These are phyloP conservation scores for Spodoptera frugiperda DNA, from an alignment of 1,140 invertebrate species.

Conservation along the genomic window DNA sequence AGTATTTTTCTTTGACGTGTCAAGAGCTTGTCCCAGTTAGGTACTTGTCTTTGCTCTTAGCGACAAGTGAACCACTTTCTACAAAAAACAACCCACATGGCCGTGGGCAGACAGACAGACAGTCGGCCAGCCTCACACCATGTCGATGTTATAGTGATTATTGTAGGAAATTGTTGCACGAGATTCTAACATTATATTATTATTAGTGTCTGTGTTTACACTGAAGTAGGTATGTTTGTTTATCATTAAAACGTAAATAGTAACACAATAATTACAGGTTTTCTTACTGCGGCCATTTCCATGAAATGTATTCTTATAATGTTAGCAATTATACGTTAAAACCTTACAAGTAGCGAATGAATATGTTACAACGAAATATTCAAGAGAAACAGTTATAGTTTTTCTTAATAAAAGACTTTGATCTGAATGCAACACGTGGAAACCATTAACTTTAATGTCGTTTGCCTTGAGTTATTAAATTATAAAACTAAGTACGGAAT, in stretches of 20 bases:
- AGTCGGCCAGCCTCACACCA: neutral
- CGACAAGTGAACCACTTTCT: constrained; percentile 28
- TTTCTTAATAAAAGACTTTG: constrained; percentile 6
- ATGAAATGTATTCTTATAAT: neutral
- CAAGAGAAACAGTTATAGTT: neutral
- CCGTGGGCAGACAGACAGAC: neutral
- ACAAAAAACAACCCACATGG: constrained; percentile 21
- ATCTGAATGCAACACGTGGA: constrained; percentile 4
- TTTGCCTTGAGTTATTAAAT: constrained; percentile 11
- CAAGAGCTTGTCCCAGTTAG: neutral
- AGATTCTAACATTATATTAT: neutral
- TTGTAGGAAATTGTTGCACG: neutral
- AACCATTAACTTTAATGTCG: constrained; percentile 19
- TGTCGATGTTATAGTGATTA: neutral
- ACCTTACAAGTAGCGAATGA: too few species aligned
- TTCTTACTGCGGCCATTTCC: neutral
- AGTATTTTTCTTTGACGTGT: too few species aligned
- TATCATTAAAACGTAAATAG: neutral
- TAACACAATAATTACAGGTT: neutral
- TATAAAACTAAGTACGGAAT: constrained; percentile 5
- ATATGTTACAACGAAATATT: too few species aligned
- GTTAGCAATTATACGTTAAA: neutral
- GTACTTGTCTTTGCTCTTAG: constrained; percentile 1
- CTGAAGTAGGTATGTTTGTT: neutral
- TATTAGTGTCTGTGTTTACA: neutral